Base-by-base conservation (phyloP, 2,888 invertebrate genomes). In the Labia minor region DNA sequence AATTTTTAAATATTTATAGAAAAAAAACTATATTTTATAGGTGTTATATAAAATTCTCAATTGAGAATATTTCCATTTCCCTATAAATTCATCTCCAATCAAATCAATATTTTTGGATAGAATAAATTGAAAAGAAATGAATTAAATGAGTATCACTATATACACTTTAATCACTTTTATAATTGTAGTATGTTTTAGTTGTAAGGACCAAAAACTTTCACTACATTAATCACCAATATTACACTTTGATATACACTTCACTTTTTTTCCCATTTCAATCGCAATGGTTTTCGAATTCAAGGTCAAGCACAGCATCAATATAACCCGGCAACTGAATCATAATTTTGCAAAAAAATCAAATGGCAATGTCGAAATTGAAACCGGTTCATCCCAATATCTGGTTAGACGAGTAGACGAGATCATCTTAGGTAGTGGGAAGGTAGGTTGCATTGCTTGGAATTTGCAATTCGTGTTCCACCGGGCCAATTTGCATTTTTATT, bases 341-440 rank as follows among this genome's bases (percentile, higher is more conserved):
- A 49, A 49, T n/a, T n/a, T 49, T 14, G 49, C 49, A 49, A 49
- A 49, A 49, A 49, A 49, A 49, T 49, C 26, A 49, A 49, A 49
- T 49, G 49, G 49, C 49, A 49, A 49, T 49, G 49, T 49, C 49
- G 49, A 49, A 49, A 49, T 49, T 49, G 49, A 49, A 49, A 49
- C 49, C 49, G 49, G 49, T 49, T 49, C 49, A 49, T 49, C 2
- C n/a, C 14, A 16, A 49, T 49, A 49, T 49, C 49, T 8, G 49
- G 49, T 49, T 49, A 16, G 49, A 49, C 49, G 14, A 49, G 49
- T 49, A 16, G 49, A 49, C 49, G 14, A 49, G 49, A 4, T 49
- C 49, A 49, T 49, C 49, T 49, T 49, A 49, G 49, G 49, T 49
- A n/a, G 49, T 49, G 49, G 49, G 49, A 6, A 26, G n/a, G 26